Conservation (phyloP, 2,113 vertebrate genomes). For the Dasyornis broadbenti region DNA sequence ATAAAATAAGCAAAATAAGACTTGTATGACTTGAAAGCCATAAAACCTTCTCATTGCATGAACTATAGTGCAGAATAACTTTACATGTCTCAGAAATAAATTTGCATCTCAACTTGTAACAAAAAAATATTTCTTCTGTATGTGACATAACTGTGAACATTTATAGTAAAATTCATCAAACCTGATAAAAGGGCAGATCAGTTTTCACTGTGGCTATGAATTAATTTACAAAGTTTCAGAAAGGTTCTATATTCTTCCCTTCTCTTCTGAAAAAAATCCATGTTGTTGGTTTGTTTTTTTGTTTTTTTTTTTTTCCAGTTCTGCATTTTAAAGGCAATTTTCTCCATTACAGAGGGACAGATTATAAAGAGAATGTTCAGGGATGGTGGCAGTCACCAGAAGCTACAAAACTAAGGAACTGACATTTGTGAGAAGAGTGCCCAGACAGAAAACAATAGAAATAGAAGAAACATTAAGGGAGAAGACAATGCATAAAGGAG, state of each 20-base stretch:
- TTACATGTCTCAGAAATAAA: not conserved
- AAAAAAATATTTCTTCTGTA: not conserved
- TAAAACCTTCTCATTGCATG: not conserved
- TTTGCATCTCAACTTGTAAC: not conserved
- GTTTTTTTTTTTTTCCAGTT: not conserved
- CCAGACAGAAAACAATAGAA: not conserved
- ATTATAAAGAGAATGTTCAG: not conserved
- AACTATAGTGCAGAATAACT: not conserved
- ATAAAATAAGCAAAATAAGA: not conserved
- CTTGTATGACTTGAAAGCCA: not conserved
- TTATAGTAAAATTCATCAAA: constrained; percentile 5
- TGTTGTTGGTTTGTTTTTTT: too few relatives aligned
- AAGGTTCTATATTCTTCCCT: not conserved
- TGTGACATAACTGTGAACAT: not conserved
- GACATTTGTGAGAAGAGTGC: not conserved
- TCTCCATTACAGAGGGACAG: not conserved
- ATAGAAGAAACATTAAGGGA: not conserved
- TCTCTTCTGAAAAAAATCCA: not conserved
- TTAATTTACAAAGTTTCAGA: not conserved
- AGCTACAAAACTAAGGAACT: not conserved
- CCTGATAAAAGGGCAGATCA: not conserved
- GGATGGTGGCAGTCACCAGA: not conserved
- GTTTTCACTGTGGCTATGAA: constrained; percentile 11
- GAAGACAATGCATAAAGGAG: not conserved
- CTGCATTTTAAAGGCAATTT: not conserved